Percentiles rank a stretch among this genome's conserved stretches.
These are phyloP conservation scores for Aramus guarauna DNA, from an alignment of 2,113 vertebrate genomes.

Conservation along the genomic window DNA sequence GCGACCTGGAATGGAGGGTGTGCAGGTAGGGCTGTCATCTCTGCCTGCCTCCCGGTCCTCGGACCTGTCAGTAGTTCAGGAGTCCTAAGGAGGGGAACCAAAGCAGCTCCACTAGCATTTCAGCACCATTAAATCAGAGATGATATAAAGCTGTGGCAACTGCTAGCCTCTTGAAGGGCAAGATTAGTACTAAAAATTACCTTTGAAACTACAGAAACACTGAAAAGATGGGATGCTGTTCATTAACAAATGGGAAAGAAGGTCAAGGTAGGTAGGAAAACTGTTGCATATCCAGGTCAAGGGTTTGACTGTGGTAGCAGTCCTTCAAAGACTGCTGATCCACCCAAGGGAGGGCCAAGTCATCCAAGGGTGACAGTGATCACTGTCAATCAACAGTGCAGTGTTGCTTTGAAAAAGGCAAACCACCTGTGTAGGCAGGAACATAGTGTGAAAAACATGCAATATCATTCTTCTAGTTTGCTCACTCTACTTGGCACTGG, in stretches of 20 bases:
- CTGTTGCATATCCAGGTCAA: accelerated
- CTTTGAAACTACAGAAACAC: not conserved
- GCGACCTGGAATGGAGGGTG: not conserved
- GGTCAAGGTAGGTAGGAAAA: not conserved
- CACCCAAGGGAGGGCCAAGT: not conserved
- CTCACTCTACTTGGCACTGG: not conserved
- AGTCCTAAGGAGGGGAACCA: not conserved
- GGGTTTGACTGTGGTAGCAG: not conserved
- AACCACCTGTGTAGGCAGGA: not conserved
- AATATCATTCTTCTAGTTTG: not conserved
- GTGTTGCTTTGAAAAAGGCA: not conserved
- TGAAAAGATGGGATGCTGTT: not conserved
- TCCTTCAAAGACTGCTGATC: not conserved
- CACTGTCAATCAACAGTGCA: not conserved
- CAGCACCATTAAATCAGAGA: not conserved
- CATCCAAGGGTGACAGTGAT: not conserved
- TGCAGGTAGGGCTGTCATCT: not conserved
- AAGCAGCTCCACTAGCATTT: not conserved
- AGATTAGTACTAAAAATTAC: not conserved
- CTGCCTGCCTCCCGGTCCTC: not conserved
- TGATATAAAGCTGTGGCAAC: not conserved
- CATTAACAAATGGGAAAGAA: not conserved
- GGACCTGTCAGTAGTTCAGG: not conserved
- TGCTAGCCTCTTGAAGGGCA: not conserved
- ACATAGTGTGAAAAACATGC: not conserved